Evolutionary conservation across 1,140 invertebrate genomes (phyloP).

Genomic region (Aleiodes sp.): DNA sequence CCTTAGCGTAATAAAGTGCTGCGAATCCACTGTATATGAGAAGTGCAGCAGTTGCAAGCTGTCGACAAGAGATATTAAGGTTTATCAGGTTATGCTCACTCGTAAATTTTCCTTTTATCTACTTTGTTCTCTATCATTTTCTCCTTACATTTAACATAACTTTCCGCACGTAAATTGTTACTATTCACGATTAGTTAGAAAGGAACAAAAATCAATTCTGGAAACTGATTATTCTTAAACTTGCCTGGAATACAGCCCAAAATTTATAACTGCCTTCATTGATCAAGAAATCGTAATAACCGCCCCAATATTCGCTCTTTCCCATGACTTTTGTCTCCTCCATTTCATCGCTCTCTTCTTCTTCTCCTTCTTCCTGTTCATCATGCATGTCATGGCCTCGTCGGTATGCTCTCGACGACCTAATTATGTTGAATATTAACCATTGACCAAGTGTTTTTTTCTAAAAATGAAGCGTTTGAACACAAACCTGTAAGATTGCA

Average conservation of each 20-base stretch:
- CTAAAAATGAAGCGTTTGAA: conserved; percentile 11
- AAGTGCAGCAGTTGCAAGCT: conserved; percentile 80
- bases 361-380: conserved; percentile 40
- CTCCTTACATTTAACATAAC: too few relatives aligned
- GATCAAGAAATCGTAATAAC: conserved; percentile 85
- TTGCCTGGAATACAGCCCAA: conserved; percentile 84
- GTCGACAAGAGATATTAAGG: conserved; percentile 42
- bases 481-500: conserved; percentile 47
- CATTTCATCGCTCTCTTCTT: conserved; percentile 41
- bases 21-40: conserved; percentile 84
- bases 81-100: conserved; percentile 33
- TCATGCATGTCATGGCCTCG: conserved; percentile 39
- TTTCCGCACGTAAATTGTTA: too few relatives aligned
- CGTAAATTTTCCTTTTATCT: background rate
- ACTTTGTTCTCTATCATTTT: too few relatives aligned
- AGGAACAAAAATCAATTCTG: too few relatives aligned
- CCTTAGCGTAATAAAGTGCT: conserved; percentile 86
- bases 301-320: conserved; percentile 74
- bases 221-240: conserved; percentile 13
- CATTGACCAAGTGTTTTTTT: background rate
- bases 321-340: conserved; percentile 54
- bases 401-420: conserved; percentile 49
- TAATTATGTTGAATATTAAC: conserved; percentile 30
- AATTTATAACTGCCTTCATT: conserved; percentile 88
- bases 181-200: too few relatives aligned